A percentile compares a stretch with the other conserved stretches of the same genome.
Evolutionary conservation across 2,113 vertebrate genomes (phyloP).

Genomic region (Poicephalus gulielmi): DNA sequence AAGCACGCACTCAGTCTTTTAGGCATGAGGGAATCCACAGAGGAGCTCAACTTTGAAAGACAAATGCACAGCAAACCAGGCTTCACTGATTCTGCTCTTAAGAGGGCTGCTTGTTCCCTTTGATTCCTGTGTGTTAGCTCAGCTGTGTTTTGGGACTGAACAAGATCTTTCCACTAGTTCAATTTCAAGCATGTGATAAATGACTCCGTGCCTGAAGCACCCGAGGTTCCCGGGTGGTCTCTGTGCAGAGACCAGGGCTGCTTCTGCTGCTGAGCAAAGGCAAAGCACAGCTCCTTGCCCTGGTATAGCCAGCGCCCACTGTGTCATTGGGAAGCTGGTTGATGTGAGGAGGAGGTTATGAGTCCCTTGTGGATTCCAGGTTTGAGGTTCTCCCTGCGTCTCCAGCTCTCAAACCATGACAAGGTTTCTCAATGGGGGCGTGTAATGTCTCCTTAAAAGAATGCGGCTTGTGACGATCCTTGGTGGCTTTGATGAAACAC

Average conservation of each 20-base stretch:
- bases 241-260: neutral
- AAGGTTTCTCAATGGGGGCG: neutral
- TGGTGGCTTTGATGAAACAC: neutral
- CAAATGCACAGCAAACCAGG: conserved; percentile 3
- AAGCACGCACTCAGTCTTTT: neutral
- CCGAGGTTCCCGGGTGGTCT: conserved; percentile 49
- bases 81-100: conserved; percentile 44
- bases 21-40: neutral
- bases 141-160: conserved; percentile 64
- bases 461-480: neutral
- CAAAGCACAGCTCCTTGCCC: neutral
- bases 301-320: accelerated
- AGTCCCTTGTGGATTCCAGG: neutral
- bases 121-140: conserved; percentile 63
- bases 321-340: accelerated
- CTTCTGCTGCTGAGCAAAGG: neutral
- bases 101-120: conserved; percentile 58
- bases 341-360: accelerated
- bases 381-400: neutral
- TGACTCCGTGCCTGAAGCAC: conserved; percentile 48
- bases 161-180: conserved; percentile 60
- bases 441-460: neutral
- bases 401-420: neutral
- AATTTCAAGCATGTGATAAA: conserved; percentile 56
- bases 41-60: conserved; percentile 43